Base-by-base conservation (phyloP, 2,888 invertebrate species). In the Acholoe squamosa region DNA sequence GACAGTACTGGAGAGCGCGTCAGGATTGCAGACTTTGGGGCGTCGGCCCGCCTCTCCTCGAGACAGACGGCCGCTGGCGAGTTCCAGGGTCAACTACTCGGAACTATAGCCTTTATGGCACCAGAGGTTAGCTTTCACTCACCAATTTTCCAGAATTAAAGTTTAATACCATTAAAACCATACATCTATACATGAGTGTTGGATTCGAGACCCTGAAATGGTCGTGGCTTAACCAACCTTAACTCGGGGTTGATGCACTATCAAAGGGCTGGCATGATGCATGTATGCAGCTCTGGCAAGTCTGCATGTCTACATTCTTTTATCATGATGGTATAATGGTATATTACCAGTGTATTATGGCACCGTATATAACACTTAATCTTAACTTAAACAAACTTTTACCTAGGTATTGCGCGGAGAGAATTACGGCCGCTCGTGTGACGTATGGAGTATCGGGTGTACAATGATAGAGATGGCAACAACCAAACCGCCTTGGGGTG, bases 31-130 rank as follows among this genome's bases (percentile, higher is more conserved):
- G 96, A 96, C 93, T 96, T 96, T 93, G 96, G 96, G 34, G 96
- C 96, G 5, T 95, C 96, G 3, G 96, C 96, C 25, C 93, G 96
- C 54, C 93, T 96, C 67, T 95, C 95, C 3, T 95, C 96, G 22
- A 94, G 95, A 54, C 92, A 94, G 52, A 96, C 96, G 52, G 95
- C 95, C 16, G 95, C 94, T 33, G 96, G 96, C 67, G 96, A 96
- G 92, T 96, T 96, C 92, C 95, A 96, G 94, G 96, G 96, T 14
- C 96, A 96, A 92, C 93, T 96, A 90, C 93, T 96, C 54, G 96
- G 96, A 3, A 96, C 96, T 51, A 95, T 96, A 80, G 96, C 96
- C 16, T 96, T 96, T 92, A 96, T 96, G 96, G 96, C 96, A 67
- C 96, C 96, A 89, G 96, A 96, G 95, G 96, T 96, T 92, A 10